Evolutionary conservation across 2,113 vertebrate genomes (phyloP), one percentile per base, ranked within the genome.

Genomic region (Microtus oregoni): DNA sequence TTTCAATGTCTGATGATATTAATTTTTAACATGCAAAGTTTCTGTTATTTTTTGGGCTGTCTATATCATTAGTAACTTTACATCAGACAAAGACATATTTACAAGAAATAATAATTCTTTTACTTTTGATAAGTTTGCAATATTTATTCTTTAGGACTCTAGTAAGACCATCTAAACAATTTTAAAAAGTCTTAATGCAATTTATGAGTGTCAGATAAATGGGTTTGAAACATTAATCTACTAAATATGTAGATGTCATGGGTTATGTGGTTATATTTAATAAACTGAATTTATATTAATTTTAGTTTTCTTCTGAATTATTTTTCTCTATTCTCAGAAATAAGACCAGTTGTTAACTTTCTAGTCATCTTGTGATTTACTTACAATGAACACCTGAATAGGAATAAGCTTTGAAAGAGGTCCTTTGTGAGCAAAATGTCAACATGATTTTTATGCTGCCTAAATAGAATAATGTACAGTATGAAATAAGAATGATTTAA

Each of bases 331-430:
- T 79, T 3, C 2, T 89, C 89, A 58, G 93, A 26, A 30, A 92
- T 3, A 17, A 19, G 32, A 96, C 88, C 65, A 89, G 86, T 44
- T 89, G 13, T 73, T 86, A 63, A 86, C n/a, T 93, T 44, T 86
- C 50, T 7, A 28, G 77, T 94, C 67, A 96, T 78, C 70, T 32
- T 90, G 3, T 90, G 35, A 97, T 94, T 50, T 92, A 73, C 26
- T 92, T 38, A 77, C 4, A 92, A 83, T 94, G 5, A 73, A 35
- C 13, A 86, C 79, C 0, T 41, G 67, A 81, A 58, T 58, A 93
- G 17, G 30, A 97, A 97, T 92, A 93, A 95, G 61, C 58, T 61
- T 77, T 91, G 28, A 95, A 96, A 96, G 83, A 89, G 15, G 76
- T 55, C 86, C 86, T 96, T 72, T 7, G 5, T 77, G 44, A 52